Percentiles rank a stretch among this genome's conserved stretches.
phyloP scores from a whole-genome alignment of 2,888 invertebrate species.

The Amphiduros pacificus region DNA sequence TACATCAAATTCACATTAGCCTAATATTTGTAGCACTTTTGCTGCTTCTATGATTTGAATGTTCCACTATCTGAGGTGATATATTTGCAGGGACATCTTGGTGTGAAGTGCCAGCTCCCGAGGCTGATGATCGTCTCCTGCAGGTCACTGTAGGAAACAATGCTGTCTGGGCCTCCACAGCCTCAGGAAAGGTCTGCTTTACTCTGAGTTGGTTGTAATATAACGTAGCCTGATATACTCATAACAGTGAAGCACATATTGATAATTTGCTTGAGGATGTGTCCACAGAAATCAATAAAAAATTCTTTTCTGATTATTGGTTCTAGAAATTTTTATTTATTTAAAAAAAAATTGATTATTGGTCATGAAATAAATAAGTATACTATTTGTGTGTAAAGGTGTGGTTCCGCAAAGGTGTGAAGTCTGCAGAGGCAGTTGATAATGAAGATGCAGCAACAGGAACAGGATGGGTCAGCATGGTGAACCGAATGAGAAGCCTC shows the following conservation, averaged over 20 bases:
- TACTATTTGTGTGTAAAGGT: slow-evolving; percentile 59
- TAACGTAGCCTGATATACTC: neutral
- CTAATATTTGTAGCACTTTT: no score
- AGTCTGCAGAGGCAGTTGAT: slow-evolving; percentile 64
- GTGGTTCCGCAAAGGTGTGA: slow-evolving; percentile 79
- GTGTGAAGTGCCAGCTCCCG: slow-evolving; percentile 72
- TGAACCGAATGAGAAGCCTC: slow-evolving; percentile 79
- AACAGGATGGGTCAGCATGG: slow-evolving; percentile 87
- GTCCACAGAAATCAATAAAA: no score
- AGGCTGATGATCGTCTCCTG: slow-evolving; percentile 65
- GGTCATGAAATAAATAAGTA: neutral
- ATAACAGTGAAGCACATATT: neutral
- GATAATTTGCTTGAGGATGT: no score
- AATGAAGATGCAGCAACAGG: slow-evolving; percentile 72
- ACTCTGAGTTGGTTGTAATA: neutral
- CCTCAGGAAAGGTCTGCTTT: slow-evolving; percentile 59
- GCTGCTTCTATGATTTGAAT: no score
- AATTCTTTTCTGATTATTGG: no score
- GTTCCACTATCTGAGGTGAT: no score
- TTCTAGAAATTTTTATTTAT: no score
- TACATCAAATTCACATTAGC: no score
- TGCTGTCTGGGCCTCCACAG: slow-evolving; percentile 79
- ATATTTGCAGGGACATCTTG: slow-evolving; percentile 69
- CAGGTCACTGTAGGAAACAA: slow-evolving; percentile 82
- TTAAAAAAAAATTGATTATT: neutral